These are phyloP conservation scores for Corythaeola cristata DNA, from an alignment of 2,113 vertebrate genomes.

Conservation along the genomic window DNA sequence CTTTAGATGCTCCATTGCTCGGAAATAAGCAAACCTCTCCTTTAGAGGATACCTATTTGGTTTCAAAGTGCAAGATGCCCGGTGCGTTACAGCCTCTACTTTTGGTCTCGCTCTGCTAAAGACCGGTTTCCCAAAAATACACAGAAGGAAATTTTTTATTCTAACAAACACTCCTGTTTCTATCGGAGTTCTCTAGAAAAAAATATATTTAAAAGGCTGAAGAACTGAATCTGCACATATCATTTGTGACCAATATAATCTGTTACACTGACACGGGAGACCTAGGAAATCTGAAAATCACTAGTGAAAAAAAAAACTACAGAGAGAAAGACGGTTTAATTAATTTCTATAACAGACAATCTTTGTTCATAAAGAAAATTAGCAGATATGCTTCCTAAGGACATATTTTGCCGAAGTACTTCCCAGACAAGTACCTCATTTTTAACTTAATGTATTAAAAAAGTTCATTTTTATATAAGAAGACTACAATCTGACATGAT, in stretches of 20 bases:
- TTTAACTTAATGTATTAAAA: neutral
- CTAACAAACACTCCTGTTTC: neutral
- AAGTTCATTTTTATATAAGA: neutral
- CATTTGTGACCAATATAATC: neutral
- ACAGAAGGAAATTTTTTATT: neutral
- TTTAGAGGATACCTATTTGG: neutral
- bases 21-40: neutral
- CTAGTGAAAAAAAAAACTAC: neutral
- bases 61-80: neutral
- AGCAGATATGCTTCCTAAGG: neutral
- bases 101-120: neutral
- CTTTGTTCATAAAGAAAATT: neutral
- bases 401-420: neutral
- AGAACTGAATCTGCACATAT: neutral
- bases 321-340: neutral
- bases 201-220: neutral
- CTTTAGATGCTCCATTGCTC: neutral
- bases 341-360: neutral
- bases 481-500: neutral
- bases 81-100: neutral
- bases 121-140: neutral
- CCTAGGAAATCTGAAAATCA: neutral
- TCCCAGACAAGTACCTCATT: neutral
- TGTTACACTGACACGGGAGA: neutral
- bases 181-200: neutral